Evolutionary conservation across 1,140 invertebrate species (phyloP).

Genomic region (Drosophila pruinosa): DNA sequence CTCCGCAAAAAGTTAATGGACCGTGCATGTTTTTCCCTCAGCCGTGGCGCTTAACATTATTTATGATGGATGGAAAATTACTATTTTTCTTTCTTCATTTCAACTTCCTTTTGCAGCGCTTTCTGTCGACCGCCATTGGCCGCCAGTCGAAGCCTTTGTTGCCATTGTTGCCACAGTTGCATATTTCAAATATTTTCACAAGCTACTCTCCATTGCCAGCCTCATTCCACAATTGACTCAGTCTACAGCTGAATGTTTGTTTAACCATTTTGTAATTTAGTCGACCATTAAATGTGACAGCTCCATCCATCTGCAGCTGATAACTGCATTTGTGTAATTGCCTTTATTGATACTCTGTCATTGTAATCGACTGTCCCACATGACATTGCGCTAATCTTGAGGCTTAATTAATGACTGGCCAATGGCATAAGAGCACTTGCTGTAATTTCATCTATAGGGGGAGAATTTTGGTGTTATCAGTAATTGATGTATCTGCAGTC

Average conservation of each 20-base stretch:
- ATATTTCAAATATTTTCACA: constrained; percentile 65
- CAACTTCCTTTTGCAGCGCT: constrained; percentile 59
- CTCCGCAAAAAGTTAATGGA: constrained; percentile 77
- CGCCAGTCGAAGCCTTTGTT: constrained; percentile 14
- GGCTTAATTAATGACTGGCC: constrained; percentile 38
- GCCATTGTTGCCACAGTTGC: constrained; percentile 58
- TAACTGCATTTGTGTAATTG: constrained; percentile 40
- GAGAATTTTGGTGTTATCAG: not conserved
- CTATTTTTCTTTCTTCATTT: constrained; percentile 49
- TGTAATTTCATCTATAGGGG: not conserved
- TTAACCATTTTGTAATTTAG: constrained; percentile 32
- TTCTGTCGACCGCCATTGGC: constrained; percentile 50
- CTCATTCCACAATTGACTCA: constrained; percentile 28
- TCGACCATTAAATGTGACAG: constrained; percentile 35
- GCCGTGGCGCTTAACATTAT: constrained; percentile 82
- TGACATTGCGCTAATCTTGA: constrained; percentile 53
- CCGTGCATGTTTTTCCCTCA: constrained; percentile 82
- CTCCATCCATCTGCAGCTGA: constrained; percentile 16
- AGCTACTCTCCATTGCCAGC: not conserved
- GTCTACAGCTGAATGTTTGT: constrained; percentile 10
- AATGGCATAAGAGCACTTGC: not conserved
- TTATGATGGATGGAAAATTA: constrained; percentile 81
- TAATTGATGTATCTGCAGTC: not conserved
- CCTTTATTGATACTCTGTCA: constrained; percentile 6
- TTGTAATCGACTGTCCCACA: constrained; percentile 15